A percentile compares a stretch with the other conserved stretches of the same genome.
phyloP scores from a whole-genome alignment of 53 echinoderm and acorn worm genomes.

The Paracentrotus lividus region DNA sequence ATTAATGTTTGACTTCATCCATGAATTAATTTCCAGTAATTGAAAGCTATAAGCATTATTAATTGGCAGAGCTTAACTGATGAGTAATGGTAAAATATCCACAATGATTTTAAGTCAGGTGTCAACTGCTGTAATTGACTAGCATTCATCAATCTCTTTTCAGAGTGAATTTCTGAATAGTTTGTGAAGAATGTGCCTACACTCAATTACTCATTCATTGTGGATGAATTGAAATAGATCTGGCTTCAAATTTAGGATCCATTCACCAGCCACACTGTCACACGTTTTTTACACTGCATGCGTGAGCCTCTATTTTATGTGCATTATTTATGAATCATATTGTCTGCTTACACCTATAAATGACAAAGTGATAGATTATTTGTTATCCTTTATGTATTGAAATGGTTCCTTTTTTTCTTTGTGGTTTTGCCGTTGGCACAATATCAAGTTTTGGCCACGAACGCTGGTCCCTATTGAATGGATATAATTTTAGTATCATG shows the following conservation, averaged over 20 bases:
- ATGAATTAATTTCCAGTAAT: background rate
- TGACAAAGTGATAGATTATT: conserved; percentile 28
- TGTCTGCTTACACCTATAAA: background rate
- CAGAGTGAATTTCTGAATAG: background rate
- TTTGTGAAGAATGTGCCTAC: background rate
- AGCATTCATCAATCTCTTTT: background rate
- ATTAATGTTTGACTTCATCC: no score
- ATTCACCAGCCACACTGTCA: background rate
- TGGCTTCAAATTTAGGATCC: background rate
- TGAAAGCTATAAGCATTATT: background rate
- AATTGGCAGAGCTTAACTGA: background rate
- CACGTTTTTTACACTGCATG: background rate
- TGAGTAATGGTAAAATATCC: background rate
- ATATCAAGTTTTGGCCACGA: background rate
- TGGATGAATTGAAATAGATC: background rate
- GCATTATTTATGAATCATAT: background rate
- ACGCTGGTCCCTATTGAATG: background rate
- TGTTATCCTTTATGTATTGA: background rate
- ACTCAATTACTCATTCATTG: background rate
- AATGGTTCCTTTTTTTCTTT: background rate
- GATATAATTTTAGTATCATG: background rate
- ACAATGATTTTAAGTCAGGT: background rate
- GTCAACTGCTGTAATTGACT: background rate
- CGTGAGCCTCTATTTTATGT: conserved; percentile 9
- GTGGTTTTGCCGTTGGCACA: background rate